phyloP scores from a whole-genome alignment of 2,888 invertebrate species.

The Phaedon cochleariae region DNA sequence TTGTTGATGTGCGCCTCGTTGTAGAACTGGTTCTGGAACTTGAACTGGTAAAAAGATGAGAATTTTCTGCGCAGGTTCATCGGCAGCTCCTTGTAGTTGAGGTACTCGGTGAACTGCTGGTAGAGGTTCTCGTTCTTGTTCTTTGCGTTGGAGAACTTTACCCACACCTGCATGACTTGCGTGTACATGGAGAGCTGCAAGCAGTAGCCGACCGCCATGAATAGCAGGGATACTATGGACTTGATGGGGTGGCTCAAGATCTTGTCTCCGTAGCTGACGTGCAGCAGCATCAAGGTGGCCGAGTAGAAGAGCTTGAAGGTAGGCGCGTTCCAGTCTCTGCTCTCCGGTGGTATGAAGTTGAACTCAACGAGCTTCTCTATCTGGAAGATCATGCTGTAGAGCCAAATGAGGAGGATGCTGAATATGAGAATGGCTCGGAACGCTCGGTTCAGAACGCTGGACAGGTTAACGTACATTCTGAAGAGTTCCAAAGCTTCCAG shows the following conservation, averaged over 20 bases:
- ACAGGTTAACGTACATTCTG: conserved; percentile 11
- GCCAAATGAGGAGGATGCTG: conserved; percentile 7
- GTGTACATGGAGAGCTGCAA: too few species aligned
- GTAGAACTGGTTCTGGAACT: conserved; percentile 58
- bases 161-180: conserved; percentile 24
- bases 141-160: conserved; percentile 44
- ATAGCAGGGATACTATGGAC: too few species aligned
- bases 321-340: too few species aligned
- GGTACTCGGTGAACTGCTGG: conserved; percentile 61
- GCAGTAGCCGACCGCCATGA: too few species aligned
- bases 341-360: too few species aligned
- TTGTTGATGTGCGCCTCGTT: conserved; percentile 58
- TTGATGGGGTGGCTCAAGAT: too few species aligned
- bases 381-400: neutral
- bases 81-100: conserved; percentile 61
- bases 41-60: conserved; percentile 58
- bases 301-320: too few species aligned
- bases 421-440: conserved; percentile 6
- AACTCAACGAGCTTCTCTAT: neutral
- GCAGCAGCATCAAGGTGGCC: too few species aligned
- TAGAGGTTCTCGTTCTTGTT: conserved; percentile 50
- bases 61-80: conserved; percentile 55
- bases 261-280: too few species aligned
- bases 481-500: conserved; percentile 13
- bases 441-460: conserved; percentile 13